These are phyloP conservation scores for Morbakka virulenta DNA, from an alignment of 30 jellyfish, hydroid and myxozoan genomes.

Conservation along the genomic window DNA sequence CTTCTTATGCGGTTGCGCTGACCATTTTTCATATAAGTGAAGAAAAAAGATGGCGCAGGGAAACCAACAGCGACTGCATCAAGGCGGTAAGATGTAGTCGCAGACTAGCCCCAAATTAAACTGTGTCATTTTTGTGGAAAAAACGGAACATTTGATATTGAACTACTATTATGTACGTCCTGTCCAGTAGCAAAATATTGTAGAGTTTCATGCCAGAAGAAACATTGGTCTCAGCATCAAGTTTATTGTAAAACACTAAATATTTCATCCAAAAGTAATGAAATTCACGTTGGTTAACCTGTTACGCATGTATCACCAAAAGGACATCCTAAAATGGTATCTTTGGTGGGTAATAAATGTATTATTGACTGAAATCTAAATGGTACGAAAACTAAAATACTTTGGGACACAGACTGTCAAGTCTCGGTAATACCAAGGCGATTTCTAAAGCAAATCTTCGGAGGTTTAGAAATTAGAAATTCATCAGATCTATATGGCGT, in stretches of 20 bases:
- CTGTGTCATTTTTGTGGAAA: constrained; percentile 26
- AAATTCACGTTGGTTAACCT: constrained; percentile 2
- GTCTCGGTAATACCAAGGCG: not conserved
- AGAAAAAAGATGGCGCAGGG: constrained; percentile 35
- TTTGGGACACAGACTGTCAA: constrained; percentile 40
- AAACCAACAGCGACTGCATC: constrained; percentile 35
- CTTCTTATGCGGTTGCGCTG: constrained; percentile 14
- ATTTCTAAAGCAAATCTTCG: constrained; percentile 1
- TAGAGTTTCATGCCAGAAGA: constrained; percentile 16
- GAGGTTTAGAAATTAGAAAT: not conserved
- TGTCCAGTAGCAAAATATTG: constrained; percentile 34
- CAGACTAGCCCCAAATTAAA: constrained; percentile 13
- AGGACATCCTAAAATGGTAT: constrained; percentile 11
- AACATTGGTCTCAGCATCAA: constrained; percentile 14
- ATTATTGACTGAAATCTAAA: constrained; percentile 18
- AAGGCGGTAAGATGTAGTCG: constrained; percentile 52
- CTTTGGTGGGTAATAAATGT: constrained; percentile 26
- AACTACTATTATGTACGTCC: constrained; percentile 12
- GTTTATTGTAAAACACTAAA: constrained; percentile 30
- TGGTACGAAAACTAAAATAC: not conserved
- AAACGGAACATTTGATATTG: constrained; percentile 3
- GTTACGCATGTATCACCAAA: constrained; percentile 19
- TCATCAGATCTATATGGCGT: constrained; percentile 3
- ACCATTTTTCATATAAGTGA: constrained; percentile 2
- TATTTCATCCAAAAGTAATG: constrained; percentile 1